Evolutionary conservation across 2,888 invertebrate species (phyloP), one percentile per base, ranked within the genome.

Genomic region (Noctua janthe): DNA sequence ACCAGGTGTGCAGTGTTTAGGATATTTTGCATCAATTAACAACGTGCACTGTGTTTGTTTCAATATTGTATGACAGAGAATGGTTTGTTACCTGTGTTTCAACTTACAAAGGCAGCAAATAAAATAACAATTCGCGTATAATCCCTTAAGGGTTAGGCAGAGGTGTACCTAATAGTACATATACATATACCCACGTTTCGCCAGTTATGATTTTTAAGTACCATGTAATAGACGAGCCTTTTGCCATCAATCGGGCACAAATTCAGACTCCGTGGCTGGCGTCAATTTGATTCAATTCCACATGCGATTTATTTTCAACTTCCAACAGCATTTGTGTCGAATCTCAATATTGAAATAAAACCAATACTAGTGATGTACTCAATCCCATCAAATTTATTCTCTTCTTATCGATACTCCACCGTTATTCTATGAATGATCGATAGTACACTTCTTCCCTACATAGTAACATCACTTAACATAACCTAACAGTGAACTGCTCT

Each of bases 1-100:
- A 76, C 89, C 88, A 89, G 90, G 90, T 90, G 89, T 78, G 79
- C 82, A 11, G 69, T 29, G 74, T 84, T 81, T 78, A 8, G 71
- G 74, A 59, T 29, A 81, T 81, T 78, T 84, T 73, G 81, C 29
- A 49, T 64, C 56, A 78, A 78, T 84, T 79, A 73, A 86, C 51
- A 64, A 67, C 51, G 8, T 70, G n/a, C 20, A 64, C 54, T 72
- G 20, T 1, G 1, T n/a, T 80, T 84, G 17, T 56, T 17, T 47
- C 59, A 1, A 11, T 66, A 47, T 49, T n/a, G n/a, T 51, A 39
- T 39, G 17, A 29, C 64, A 7, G 2, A 20, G 15, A 69, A 80
- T 29, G 20, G 72, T 70, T 51, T 7, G n/a, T 49, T 51, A 54
- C 20, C 4, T 56, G 49, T 23, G 35, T 71, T 79, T 62, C 3